Percentiles rank a stretch among this genome's conserved stretches.
Evolutionary conservation across 2,113 vertebrate species (phyloP).

Genomic region (Cyanoderma ruficeps): DNA sequence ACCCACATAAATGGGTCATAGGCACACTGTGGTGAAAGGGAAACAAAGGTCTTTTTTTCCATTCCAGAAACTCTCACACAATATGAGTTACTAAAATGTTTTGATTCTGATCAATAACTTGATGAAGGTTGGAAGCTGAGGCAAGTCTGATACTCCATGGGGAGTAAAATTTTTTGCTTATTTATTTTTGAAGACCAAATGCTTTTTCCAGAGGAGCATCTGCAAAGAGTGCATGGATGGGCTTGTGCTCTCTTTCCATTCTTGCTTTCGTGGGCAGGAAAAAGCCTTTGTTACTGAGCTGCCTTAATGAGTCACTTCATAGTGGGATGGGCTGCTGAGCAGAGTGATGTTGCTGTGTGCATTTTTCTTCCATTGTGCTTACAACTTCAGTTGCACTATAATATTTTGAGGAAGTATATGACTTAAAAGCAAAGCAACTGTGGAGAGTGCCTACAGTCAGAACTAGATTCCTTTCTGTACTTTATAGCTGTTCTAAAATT

Average conservation of each 20-base stretch:
- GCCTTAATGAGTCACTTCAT: slow-evolving; percentile 28
- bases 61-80: background rate
- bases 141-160: background rate
- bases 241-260: background rate
- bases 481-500: background rate
- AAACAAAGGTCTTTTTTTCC: background rate
- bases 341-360: background rate
- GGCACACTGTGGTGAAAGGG: background rate
- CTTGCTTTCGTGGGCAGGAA: background rate
- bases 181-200: background rate
- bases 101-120: background rate
- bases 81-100: background rate
- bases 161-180: background rate
- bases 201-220: background rate
- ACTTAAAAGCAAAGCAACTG: background rate
- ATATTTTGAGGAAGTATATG: background rate
- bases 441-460: background rate
- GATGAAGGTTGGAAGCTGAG: background rate
- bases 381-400: background rate
- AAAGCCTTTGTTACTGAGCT: slow-evolving; percentile 10
- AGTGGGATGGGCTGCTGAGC: background rate
- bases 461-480: background rate
- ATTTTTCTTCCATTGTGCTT: background rate
- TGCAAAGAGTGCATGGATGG: background rate
- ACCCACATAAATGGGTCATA: background rate